phyloP scores from a whole-genome alignment of 2,888 invertebrate genomes.

The Epinotia demarniana region DNA sequence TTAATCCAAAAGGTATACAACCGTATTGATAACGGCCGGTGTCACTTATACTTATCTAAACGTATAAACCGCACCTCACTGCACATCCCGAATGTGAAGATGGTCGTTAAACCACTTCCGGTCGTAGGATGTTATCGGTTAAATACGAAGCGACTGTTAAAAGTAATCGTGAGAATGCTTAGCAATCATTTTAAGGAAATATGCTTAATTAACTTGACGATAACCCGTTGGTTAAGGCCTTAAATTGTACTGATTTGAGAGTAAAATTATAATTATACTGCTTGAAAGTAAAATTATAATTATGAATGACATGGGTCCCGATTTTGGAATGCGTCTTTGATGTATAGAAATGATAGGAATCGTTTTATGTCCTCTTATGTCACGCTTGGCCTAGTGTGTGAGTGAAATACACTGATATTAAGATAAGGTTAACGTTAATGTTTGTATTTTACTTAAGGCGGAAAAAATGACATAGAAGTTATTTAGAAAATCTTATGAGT shows the following conservation, averaged over 20 bases:
- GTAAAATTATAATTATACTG: too few relatives aligned
- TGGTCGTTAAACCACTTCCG: constrained; percentile 15
- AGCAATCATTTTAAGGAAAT: constrained; percentile 6
- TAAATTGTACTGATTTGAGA: neutral
- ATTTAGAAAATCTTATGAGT: neutral
- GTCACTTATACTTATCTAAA: neutral
- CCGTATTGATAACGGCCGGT: neutral
- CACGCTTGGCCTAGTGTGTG: too few relatives aligned
- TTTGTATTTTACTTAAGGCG: too few relatives aligned
- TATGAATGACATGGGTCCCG: too few relatives aligned
- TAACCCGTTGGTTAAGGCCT: neutral
- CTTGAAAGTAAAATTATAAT: too few relatives aligned
- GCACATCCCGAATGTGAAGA: constrained; percentile 18
- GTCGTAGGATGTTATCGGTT: constrained; percentile 4
- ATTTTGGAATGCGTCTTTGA: too few relatives aligned
- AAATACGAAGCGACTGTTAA: constrained; percentile 9
- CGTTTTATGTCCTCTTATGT: too few relatives aligned
- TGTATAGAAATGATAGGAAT: too few relatives aligned
- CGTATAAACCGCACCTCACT: neutral
- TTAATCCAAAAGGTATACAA: neutral
- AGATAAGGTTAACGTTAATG: too few relatives aligned
- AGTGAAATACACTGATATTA: too few relatives aligned
- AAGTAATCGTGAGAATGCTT: constrained; percentile 22
- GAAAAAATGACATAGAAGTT: neutral
- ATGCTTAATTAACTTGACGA: constrained; percentile 26